Evolutionary conservation across 2,888 invertebrate genomes (phyloP).

Genomic region (Esperia sulphurella): DNA sequence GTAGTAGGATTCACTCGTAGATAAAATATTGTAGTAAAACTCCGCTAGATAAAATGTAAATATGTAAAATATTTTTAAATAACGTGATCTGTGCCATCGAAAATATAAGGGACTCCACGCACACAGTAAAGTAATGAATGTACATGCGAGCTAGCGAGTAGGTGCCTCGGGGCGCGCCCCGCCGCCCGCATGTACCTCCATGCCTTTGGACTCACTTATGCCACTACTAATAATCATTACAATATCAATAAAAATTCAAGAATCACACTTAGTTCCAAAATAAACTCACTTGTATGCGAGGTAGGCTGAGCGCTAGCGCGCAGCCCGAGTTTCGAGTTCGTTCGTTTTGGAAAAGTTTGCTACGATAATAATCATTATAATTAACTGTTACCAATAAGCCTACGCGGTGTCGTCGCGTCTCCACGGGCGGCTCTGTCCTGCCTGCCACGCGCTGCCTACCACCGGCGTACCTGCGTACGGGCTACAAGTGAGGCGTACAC

Average conservation of each 20-base stretch:
- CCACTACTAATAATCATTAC: constrained; percentile 78
- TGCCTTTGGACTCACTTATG: constrained; percentile 70
- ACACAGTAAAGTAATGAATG: constrained; percentile 62
- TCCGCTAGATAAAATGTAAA: constrained; percentile 79
- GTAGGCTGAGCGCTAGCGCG: constrained; percentile 81
- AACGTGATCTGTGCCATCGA: constrained; percentile 76
- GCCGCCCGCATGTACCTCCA: constrained; percentile 47
- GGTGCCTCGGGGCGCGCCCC: constrained; percentile 27
- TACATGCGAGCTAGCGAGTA: constrained; percentile 41
- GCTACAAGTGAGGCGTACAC: neutral
- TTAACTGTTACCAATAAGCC: constrained; percentile 77
- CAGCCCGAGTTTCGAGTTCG: constrained; percentile 81
- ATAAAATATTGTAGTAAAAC: constrained; percentile 77
- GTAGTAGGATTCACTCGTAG: constrained; percentile 78
- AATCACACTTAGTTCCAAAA: constrained; percentile 88
- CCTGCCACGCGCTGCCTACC: neutral
- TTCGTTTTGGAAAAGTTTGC: constrained; percentile 81
- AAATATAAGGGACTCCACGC: constrained; percentile 76
- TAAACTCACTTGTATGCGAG: constrained; percentile 88
- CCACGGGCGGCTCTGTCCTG: constrained; percentile 52
- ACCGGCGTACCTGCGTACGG: too few species aligned
- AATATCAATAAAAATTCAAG: constrained; percentile 82
- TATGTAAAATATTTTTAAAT: constrained; percentile 76
- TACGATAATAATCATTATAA: constrained; percentile 78
- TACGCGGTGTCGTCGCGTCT: constrained; percentile 74